Evolutionary conservation across 2,888 invertebrate genomes (phyloP).

Genomic region (Zele albiditarsus): DNA sequence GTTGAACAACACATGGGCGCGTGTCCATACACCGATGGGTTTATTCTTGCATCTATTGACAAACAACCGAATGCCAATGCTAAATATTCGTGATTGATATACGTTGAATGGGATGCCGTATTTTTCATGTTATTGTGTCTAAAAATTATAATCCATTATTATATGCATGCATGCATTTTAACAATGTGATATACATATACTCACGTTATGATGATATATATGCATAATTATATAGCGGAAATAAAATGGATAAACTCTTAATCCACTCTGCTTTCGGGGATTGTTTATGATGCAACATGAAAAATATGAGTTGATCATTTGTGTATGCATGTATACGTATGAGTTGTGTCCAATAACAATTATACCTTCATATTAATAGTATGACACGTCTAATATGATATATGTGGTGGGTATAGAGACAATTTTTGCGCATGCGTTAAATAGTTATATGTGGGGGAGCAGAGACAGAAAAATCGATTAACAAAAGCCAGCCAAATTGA

Average conservation of each 20-base stretch:
- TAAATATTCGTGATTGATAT: background rate
- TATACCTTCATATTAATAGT: background rate
- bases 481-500: too few relatives aligned
- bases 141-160: background rate
- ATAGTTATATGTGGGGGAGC: too few relatives aligned
- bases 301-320: too few relatives aligned
- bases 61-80: background rate
- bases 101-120: background rate
- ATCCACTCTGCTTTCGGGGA: too few relatives aligned
- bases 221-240: background rate
- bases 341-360: background rate
- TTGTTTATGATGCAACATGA: too few relatives aligned
- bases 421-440: too few relatives aligned
- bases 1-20: background rate
- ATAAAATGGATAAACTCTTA: too few relatives aligned
- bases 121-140: background rate
- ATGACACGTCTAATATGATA: background rate
- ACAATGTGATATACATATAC: background rate
- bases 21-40: background rate
- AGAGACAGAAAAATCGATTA: constrained; percentile 1
- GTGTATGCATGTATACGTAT: too few relatives aligned
- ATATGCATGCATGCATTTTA: background rate
- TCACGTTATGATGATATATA: background rate
- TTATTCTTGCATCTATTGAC: background rate
- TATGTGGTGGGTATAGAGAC: too few relatives aligned